Conservation (phyloP, 2,113 vertebrate species). For the Zosterops pallidus region DNA sequence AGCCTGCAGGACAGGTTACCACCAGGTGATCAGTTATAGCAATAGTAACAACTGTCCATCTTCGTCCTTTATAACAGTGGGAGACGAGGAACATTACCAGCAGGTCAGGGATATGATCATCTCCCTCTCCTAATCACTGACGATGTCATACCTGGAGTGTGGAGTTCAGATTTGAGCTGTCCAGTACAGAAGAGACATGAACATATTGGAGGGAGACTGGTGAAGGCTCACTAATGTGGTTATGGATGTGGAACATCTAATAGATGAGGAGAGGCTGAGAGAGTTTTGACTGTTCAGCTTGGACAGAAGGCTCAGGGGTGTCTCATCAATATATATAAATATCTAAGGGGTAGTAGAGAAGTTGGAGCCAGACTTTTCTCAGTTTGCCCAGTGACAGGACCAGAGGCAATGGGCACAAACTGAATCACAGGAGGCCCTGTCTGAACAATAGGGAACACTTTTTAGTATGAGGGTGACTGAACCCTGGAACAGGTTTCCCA, state of each 20-base stretch:
- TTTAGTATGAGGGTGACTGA: not conserved
- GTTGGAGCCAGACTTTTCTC: not conserved
- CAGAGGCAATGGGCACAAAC: not conserved
- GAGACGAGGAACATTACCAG: not conserved
- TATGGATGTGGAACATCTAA: not conserved
- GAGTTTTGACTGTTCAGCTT: not conserved
- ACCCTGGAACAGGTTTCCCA: not conserved
- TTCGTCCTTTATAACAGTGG: not conserved
- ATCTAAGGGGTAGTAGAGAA: not conserved
- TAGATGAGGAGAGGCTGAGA: not conserved
- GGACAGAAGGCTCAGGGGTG: fast-evolving
- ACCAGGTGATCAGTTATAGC: not conserved
- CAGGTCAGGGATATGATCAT: not conserved
- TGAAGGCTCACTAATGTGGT: not conserved
- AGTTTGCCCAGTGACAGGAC: not conserved
- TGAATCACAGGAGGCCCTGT: not conserved
- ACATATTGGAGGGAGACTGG: not conserved
- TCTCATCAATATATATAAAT: not conserved
- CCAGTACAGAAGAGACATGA: not conserved
- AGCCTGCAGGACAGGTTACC: not conserved
- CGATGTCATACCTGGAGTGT: not conserved
- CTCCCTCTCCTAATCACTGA: not conserved
- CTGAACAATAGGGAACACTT: not conserved
- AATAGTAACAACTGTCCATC: not conserved
- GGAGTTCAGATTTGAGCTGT: not conserved